These are phyloP conservation scores for Galleria mellonella DNA, from an alignment of 1,140 invertebrate genomes.

Conservation along the genomic window DNA sequence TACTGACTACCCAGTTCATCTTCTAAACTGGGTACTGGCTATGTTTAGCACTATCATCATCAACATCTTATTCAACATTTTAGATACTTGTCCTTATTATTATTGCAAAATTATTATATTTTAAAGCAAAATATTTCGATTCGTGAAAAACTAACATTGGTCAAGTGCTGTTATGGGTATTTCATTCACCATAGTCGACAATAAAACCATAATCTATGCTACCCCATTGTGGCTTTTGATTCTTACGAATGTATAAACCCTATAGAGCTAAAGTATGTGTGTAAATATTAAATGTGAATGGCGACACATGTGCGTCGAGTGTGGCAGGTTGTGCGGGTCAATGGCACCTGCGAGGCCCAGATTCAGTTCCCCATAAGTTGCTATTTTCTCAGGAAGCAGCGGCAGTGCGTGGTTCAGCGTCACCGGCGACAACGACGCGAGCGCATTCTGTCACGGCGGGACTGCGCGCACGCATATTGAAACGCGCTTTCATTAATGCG, in stretches of 20 bases:
- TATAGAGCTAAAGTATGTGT: conserved; percentile 28
- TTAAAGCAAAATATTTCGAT: neutral
- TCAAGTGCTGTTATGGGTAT: too few relatives aligned
- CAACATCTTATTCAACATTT: too few relatives aligned
- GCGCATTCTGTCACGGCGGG: conserved; percentile 64
- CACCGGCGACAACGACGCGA: conserved; percentile 26
- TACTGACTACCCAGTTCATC: neutral
- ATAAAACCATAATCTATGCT: conserved; percentile 18
- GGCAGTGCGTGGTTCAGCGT: conserved; percentile 27
- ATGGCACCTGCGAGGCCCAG: conserved; percentile 55
- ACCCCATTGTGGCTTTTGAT: conserved; percentile 27
- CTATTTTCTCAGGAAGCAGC: conserved; percentile 67
- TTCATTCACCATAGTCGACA: conserved; percentile 13
- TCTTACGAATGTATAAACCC: conserved; percentile 29
- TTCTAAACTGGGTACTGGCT: too few relatives aligned
- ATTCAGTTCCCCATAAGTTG: conserved; percentile 67
- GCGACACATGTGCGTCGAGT: conserved; percentile 39
- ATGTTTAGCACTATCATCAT: too few relatives aligned
- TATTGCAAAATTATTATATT: neutral
- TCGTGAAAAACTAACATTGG: too few relatives aligned
- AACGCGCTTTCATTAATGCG: conserved; percentile 50
- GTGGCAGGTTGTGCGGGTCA: conserved; percentile 47
- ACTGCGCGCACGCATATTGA: conserved; percentile 60
- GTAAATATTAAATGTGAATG: conserved; percentile 46
- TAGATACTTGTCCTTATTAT: too few relatives aligned